Conservation (phyloP, 37 sponge, comb jelly and placozoan species). For the Ianthella basta region DNA sequence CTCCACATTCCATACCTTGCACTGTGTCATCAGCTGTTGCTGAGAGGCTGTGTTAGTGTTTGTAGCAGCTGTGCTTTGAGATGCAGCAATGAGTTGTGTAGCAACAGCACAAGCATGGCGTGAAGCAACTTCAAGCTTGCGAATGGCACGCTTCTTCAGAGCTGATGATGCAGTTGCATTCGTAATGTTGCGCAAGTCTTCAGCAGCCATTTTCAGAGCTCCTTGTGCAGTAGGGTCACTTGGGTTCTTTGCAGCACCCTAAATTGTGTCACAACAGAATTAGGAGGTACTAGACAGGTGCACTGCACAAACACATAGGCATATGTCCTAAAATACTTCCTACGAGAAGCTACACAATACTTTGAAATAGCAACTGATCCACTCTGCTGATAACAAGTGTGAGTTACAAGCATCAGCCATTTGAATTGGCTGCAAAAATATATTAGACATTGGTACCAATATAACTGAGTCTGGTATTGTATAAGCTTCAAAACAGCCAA, state of each 20-base stretch:
- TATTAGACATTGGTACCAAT: no score
- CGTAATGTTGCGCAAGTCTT: slow-evolving; percentile 73
- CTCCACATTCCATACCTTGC: slow-evolving; percentile 53
- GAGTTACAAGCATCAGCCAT: no score
- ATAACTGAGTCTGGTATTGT: no score
- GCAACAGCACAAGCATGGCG: slow-evolving; percentile 88
- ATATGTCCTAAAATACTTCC: no score
- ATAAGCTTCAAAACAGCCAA: no score
- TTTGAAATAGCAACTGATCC: no score
- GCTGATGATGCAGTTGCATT: slow-evolving; percentile 76
- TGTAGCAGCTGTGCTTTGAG: slow-evolving; percentile 91
- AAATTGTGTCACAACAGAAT: neutral
- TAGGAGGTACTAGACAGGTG: neutral
- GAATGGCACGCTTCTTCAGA: slow-evolving; percentile 86
- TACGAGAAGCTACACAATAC: no score
- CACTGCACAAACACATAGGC: neutral
- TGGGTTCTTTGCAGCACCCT: slow-evolving; percentile 80
- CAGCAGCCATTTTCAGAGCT: slow-evolving; percentile 75
- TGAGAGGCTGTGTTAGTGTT: slow-evolving; percentile 88
- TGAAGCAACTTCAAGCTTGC: slow-evolving; percentile 89
- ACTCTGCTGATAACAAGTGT: no score
- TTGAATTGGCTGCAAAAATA: no score
- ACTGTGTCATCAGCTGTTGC: slow-evolving; percentile 79
- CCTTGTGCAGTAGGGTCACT: slow-evolving; percentile 71
- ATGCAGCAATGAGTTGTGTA: slow-evolving; percentile 96